Conservation (phyloP, 2,113 vertebrate genomes). For the Antigone vipio region DNA sequence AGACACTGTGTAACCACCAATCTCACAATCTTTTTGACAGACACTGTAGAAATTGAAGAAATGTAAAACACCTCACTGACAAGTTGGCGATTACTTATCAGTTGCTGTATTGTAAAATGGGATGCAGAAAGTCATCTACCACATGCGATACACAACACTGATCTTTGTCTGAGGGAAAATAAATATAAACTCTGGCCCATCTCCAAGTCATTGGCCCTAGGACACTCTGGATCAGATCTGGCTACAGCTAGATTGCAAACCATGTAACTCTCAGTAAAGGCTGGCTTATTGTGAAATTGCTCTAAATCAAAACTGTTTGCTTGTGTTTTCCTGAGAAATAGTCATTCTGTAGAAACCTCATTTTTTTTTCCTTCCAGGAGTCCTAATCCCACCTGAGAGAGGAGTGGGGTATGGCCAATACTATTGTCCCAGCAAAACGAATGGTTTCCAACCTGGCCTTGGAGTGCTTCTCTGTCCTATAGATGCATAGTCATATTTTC, state of each 20-base stretch:
- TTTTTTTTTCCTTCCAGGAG: not conserved
- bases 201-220: not conserved
- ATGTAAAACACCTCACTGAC: not conserved
- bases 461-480: not conserved
- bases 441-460: not conserved
- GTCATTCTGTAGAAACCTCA: not conserved
- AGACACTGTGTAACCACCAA: not conserved
- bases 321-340: not conserved
- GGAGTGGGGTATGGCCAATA: not conserved
- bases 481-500: not conserved
- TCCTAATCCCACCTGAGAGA: not conserved
- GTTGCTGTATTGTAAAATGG: not conserved
- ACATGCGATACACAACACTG: not conserved
- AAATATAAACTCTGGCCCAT: not conserved
- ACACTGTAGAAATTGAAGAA: not conserved
- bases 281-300: not conserved
- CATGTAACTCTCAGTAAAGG: not conserved
- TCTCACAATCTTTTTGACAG: not conserved
- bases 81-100: not conserved
- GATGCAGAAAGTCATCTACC: not conserved
- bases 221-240: not conserved
- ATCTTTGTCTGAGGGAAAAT: not conserved
- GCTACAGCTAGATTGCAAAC: not conserved
- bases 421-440: not conserved
- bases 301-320: not conserved